Evolutionary conservation across 2,888 invertebrate species (phyloP), one percentile per base, ranked within the genome.

Genomic region (Agrilus biguttatus): DNA sequence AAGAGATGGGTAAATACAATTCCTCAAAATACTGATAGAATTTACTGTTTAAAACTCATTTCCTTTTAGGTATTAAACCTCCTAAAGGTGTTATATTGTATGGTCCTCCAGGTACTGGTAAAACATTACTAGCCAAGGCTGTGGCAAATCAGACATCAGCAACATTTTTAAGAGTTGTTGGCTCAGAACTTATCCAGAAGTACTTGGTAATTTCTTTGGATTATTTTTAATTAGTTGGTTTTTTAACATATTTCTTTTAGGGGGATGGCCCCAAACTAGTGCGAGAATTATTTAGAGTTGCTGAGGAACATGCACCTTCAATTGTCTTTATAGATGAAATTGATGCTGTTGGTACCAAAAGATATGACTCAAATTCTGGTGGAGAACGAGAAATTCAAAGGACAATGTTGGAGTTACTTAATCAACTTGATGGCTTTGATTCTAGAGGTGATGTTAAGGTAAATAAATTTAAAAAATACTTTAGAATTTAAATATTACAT

Each of bases 311-410:
- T 71, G 96, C 98, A 1, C 98, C 98, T 0, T 96, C 97, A 1
- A 98, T 98, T 66, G 96, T 98, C 10, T 98, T 98, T 62, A 98
- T 98, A 56, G 98, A 98, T 74, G 98, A 98, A 77, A 98, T 98
- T 57, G 98, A 98, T 74, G 97, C 97, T 23, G 91, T 97, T 12
- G 97, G 97, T 45, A 97, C 96, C 6, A 98, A 97, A 70, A 80
- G 95, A 63, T 98, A 97, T 63, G 98, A 98, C 61, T 97, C 97
- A 1, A 98, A 98, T 67, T 97, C 96, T 41, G 98, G 98, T 34
- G 98, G 98, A 45, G 98, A 99, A 65, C 77, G 97, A 49, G 98
- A 98, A 77, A 98, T 99, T 63, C 98, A 99, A 67, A 78, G 98
- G 64, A 98, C 98, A 45, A 98, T 98, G 98, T 80, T 99, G 68